Evolutionary conservation across 2,888 invertebrate species (phyloP).

Genomic region (Suillia variegata): DNA sequence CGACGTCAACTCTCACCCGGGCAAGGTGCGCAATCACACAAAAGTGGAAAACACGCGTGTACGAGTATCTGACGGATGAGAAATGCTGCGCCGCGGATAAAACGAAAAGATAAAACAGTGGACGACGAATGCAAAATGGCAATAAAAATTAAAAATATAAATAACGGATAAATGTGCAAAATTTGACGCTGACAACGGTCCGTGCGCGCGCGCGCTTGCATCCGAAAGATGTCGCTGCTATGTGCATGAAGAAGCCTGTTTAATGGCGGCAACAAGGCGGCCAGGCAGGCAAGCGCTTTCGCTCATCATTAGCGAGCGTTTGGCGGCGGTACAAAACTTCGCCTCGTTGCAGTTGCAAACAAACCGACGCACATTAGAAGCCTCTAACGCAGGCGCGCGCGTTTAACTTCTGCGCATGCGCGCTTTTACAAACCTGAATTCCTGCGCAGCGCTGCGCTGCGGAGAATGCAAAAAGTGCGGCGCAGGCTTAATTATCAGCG

Average conservation of each 20-base stretch:
- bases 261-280: too few relatives aligned
- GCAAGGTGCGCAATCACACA: background rate
- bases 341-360: too few relatives aligned
- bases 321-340: background rate
- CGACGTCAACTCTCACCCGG: background rate
- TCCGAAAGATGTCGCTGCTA: too few relatives aligned
- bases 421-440: background rate
- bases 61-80: background rate
- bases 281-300: background rate
- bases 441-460: too few relatives aligned
- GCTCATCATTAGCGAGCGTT: slow-evolving; percentile 1
- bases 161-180: slow-evolving; percentile 44
- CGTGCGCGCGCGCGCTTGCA: background rate
- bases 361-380: background rate
- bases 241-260: too few relatives aligned
- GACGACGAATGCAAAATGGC: background rate
- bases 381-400: background rate
- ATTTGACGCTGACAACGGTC: slow-evolving; percentile 50
- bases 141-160: slow-evolving; percentile 24
- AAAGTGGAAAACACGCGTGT: too few relatives aligned
- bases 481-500: slow-evolving; percentile 33
- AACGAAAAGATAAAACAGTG: background rate
- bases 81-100: background rate
- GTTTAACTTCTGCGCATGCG: background rate
- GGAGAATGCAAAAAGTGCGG: too few relatives aligned